Base-by-base conservation (phyloP, 2,797 vertebrate genomes). In the Dermochelys coriacea region DNA sequence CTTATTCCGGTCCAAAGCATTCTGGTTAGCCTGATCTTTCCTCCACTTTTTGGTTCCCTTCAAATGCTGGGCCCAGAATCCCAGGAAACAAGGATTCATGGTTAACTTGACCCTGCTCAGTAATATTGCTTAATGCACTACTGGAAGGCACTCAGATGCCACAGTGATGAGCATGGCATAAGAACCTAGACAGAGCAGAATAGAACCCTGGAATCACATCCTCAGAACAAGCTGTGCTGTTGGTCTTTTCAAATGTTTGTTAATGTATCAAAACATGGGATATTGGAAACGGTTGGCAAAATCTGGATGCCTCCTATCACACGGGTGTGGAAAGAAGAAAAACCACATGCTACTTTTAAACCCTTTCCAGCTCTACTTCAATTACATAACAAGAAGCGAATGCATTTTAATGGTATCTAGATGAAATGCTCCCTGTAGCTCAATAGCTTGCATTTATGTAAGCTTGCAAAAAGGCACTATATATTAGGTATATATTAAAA, bases 231-330 rank as follows among this genome's bases (percentile, higher is more conserved):
- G 5, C 61, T 86, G 74, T 74, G 79, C 90, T 86, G n/a, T 79
- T 80, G 49, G 78, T 86, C 19, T 47, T 87, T 93, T 96, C 90
- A 41, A 19, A 37, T 11, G 1, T 71, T n/a, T 41, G n/a, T 25
- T 93, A 84, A 95, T 77, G 75, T 21, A 77, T n/a, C 21, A 41
- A 14, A 61, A 31, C 85, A 82, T 31, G 49, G 54, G 82, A 57
- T 4, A 18, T 83, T 93, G 92, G 82, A 74, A 87, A 88, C 15
- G 82, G 68, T 94, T 90, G 94, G 90, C 37, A 89, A 71, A 71
- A 41, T 71, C 64, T 71, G 64, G 18, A 7, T 23, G 5, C 37
- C 21, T 74, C 37, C 19, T 25, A n/a, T 74, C n/a, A 74, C n/a
- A 41, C 1, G 37, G 4, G 21, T 45, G n/a, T 74, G 34, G 21